A percentile compares a stretch with the other conserved stretches of the same genome.
Conservation (phyloP, 2,888 invertebrate genomes). For the Ochropleura leucogaster region DNA sequence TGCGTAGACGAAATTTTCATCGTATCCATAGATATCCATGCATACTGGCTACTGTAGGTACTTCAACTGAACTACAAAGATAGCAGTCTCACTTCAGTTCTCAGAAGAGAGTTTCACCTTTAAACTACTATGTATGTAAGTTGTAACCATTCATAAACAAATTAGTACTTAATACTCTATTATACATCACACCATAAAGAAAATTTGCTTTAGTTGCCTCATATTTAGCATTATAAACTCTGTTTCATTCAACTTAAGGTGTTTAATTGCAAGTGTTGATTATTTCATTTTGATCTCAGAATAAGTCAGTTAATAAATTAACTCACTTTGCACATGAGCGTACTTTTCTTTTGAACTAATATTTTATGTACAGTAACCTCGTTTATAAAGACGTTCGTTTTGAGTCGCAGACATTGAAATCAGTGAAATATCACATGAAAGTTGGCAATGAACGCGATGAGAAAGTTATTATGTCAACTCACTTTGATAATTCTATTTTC, state of each 20-base stretch:
- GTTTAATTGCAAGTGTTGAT: slow-evolving; percentile 13
- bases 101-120: slow-evolving; percentile 29
- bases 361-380: slow-evolving; percentile 38
- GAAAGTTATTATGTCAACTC: slow-evolving; percentile 56
- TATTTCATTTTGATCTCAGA: slow-evolving; percentile 34
- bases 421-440: slow-evolving; percentile 55
- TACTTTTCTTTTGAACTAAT: slow-evolving; percentile 48
- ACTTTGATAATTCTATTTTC: slow-evolving; percentile 58
- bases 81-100: neutral
- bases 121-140: neutral
- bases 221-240: slow-evolving; percentile 7
- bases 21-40: neutral
- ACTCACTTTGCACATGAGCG: slow-evolving; percentile 19
- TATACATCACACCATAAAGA: slow-evolving; percentile 16
- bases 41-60: neutral
- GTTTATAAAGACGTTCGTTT: slow-evolving; percentile 28
- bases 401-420: slow-evolving; percentile 37
- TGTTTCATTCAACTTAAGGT: slow-evolving; percentile 4
- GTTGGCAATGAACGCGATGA: slow-evolving; percentile 52
- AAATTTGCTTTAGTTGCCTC: slow-evolving; percentile 3
- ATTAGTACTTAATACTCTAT: slow-evolving; percentile 17
- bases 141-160: slow-evolving; percentile 26
- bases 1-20: neutral
- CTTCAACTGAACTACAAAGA: neutral
- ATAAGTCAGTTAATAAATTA: slow-evolving; percentile 31